Percentiles rank a stretch among this genome's conserved stretches.
Evolutionary conservation across 2,797 vertebrate species (phyloP).

Genomic region (Catharus ustulatus): DNA sequence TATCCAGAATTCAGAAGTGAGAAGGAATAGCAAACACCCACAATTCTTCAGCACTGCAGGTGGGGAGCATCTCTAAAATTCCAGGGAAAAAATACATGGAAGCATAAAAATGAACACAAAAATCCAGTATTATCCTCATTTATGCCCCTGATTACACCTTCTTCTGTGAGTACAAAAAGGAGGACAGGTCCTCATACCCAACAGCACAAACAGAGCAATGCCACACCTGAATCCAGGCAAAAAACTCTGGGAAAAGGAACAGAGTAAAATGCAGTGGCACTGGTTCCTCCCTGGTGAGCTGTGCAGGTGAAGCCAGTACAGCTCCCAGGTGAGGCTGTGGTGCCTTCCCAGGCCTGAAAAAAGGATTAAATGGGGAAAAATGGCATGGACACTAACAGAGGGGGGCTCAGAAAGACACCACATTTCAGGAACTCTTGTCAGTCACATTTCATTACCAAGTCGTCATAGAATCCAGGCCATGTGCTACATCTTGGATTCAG

Average conservation of each 20-base stretch:
- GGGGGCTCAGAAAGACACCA: not conserved
- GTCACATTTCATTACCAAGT: rapidly evolving
- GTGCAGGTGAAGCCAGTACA: not conserved
- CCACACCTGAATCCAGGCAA: rapidly evolving
- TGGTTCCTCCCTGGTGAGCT: not conserved
- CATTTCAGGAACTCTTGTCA: not conserved
- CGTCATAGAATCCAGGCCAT: not conserved
- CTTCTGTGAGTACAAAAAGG: not conserved
- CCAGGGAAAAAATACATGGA: rapidly evolving
- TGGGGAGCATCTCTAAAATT: not conserved
- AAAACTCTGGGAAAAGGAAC: rapidly evolving
- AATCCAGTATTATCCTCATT: rapidly evolving
- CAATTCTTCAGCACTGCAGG: not conserved
- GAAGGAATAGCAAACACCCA: not conserved
- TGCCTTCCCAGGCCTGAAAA: not conserved
- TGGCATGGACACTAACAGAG: rapidly evolving
- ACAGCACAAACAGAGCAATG: rapidly evolving
- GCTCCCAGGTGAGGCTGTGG: not conserved
- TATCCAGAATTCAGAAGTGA: rapidly evolving
- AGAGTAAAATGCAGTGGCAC: not conserved
- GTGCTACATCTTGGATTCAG: not conserved
- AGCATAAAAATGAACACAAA: rapidly evolving
- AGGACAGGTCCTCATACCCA: rapidly evolving
- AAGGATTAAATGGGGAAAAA: not conserved
- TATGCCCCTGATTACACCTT: not conserved